Evolutionary conservation across 2,888 invertebrate genomes (phyloP).

Genomic region (Mayetiola destructor): DNA sequence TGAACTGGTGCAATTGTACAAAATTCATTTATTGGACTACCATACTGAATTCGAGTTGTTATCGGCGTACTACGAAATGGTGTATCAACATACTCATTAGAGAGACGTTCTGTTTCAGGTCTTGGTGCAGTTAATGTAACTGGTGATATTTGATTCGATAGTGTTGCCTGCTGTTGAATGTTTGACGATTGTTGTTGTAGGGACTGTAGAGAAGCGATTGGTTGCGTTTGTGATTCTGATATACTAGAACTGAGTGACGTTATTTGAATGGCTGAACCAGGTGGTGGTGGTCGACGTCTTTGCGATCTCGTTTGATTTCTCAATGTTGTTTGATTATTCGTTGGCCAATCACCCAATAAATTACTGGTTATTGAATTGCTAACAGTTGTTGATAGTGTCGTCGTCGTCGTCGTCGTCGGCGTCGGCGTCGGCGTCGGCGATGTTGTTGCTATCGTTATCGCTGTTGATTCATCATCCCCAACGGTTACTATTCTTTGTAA

Average conservation of each 20-base stretch:
- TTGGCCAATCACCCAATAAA: too few relatives aligned
- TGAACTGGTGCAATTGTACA: too few relatives aligned
- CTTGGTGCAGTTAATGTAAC: constrained; percentile 53
- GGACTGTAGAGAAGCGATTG: too few relatives aligned
- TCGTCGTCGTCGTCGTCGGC: background rate
- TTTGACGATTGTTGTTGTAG: constrained; percentile 14
- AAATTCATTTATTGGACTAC: constrained; percentile 22
- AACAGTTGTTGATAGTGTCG: constrained; percentile 22
- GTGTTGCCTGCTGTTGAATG: constrained; percentile 27
- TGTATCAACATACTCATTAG: constrained; percentile 89
- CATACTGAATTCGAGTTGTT: constrained; percentile 30
- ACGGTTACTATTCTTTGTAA: background rate
- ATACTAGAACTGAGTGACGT: constrained; percentile 17
- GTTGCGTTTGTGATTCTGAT: constrained; percentile 1
- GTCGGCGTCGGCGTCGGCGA: background rate
- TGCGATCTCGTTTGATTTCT: constrained; percentile 34
- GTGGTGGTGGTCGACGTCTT: constrained; percentile 27
- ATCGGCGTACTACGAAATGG: constrained; percentile 49
- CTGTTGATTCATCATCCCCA: background rate
- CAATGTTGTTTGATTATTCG: too few relatives aligned
- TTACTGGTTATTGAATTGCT: constrained; percentile 26
- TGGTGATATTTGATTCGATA: constrained; percentile 32
- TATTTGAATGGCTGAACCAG: constrained; percentile 25
- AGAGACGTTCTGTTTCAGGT: constrained; percentile 71
- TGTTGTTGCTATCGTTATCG: background rate